Evolutionary conservation across 35 echinoderm and acorn worm species (phyloP).

Genomic region (Heliocidaris tuberculata): DNA sequence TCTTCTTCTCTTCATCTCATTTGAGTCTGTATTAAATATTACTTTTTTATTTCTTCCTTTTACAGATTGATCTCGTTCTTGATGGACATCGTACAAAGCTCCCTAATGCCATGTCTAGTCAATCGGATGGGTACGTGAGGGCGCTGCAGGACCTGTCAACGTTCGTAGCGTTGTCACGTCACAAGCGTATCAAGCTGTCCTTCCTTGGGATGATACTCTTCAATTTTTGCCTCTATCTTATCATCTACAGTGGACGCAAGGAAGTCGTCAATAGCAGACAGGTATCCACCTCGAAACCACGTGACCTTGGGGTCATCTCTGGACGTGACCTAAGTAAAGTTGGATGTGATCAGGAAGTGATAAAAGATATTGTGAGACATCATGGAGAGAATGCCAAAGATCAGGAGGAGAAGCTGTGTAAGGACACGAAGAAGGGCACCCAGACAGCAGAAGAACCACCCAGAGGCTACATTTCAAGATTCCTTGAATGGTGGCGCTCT

Average conservation of each 20-base stretch:
- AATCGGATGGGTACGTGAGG: not conserved
- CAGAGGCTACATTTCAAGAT: not conserved
- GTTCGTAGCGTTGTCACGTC: not conserved
- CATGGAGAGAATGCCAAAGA: conserved; percentile 27
- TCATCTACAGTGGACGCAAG: conserved; percentile 21
- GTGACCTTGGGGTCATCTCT: not conserved
- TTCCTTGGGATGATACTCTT: conserved; percentile 14
- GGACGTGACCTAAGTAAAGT: not conserved
- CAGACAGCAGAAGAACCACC: not conserved
- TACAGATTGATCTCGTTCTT: not conserved
- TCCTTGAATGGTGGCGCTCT: not conserved
- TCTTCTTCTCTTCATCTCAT: too few relatives aligned
- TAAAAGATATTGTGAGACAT: conserved; percentile 25
- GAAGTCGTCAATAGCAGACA: not conserved
- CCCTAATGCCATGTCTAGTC: not conserved
- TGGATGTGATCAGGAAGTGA: not conserved
- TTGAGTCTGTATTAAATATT: not conserved
- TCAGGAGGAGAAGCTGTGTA: conserved; percentile 9
- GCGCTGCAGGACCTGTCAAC: not conserved
- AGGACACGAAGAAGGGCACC: not conserved
- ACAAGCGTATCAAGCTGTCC: not conserved
- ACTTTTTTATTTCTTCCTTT: not conserved
- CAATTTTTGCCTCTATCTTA: not conserved
- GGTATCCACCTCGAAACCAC: not conserved
- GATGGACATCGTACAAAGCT: not conserved